Conservation (phyloP, 2,797 vertebrate genomes). For the Muscicapa striata region DNA sequence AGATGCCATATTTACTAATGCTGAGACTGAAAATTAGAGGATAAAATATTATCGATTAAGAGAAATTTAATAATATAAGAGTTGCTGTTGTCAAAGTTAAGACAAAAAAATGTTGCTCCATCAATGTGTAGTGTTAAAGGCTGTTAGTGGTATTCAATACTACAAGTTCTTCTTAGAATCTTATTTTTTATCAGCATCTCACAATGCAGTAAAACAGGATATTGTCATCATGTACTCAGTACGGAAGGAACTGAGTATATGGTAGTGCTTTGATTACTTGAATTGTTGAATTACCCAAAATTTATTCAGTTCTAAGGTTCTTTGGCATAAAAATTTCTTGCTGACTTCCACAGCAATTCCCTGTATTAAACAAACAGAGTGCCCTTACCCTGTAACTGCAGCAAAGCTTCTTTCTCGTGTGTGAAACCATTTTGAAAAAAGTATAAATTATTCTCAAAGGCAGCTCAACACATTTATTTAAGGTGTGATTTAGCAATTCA, state of each 20-base stretch:
- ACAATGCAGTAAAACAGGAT: constrained; percentile 25
- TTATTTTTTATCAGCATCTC: constrained; percentile 26
- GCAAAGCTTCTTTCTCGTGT: background rate
- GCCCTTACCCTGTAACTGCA: background rate
- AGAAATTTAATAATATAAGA: background rate
- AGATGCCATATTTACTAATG: background rate
- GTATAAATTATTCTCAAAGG: background rate
- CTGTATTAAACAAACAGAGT: background rate
- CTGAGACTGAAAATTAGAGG: background rate
- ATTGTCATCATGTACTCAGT: constrained; percentile 34
- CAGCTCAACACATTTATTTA: background rate
- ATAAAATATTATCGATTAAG: background rate
- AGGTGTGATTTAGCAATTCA: background rate
- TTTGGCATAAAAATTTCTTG: background rate
- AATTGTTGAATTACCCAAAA: constrained; percentile 40
- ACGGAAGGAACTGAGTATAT: constrained; percentile 15
- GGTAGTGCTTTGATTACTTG: constrained; percentile 34
- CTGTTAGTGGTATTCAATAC: constrained; percentile 39
- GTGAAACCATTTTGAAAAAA: background rate
- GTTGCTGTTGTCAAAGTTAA: constrained; percentile 5
- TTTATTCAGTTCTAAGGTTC: constrained; percentile 9
- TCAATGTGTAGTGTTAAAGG: constrained; percentile 3
- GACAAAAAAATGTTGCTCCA: background rate
- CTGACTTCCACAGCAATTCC: constrained; percentile 14
- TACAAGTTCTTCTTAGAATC: constrained; percentile 34